Evolutionary conservation across 1,140 invertebrate genomes (phyloP).

Genomic region (Aphidius gifuensis): DNA sequence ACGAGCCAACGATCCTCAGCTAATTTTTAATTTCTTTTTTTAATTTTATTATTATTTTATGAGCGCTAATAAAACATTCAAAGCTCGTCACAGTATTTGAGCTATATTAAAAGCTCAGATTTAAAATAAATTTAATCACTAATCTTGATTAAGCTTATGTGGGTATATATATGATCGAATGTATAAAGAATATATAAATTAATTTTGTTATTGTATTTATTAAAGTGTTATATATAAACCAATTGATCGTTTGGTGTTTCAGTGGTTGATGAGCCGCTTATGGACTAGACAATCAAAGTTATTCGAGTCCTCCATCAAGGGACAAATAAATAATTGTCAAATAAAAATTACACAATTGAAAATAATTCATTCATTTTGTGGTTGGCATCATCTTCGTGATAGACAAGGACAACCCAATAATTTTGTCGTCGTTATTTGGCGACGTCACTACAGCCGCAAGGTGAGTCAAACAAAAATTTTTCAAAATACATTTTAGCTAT

Average conservation of each 20-base stretch:
- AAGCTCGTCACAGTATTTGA: no score
- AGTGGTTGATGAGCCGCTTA: conserved; percentile 43
- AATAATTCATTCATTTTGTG: background rate
- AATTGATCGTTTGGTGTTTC: conserved; percentile 40
- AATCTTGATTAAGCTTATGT: conserved; percentile 26
- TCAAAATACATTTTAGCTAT: background rate
- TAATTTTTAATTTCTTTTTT: no score
- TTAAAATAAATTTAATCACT: no score
- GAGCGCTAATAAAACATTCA: no score
- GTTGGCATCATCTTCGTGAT: conserved; percentile 11
- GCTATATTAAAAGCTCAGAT: no score
- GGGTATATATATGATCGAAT: conserved; percentile 18
- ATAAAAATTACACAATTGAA: no score
- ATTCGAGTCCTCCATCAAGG: conserved; percentile 19
- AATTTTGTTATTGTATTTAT: no score
- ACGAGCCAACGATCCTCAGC: no score
- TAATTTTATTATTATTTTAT: no score
- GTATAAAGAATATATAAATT: background rate
- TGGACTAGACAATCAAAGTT: conserved; percentile 45
- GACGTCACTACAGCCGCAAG: conserved; percentile 51
- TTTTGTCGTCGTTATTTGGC: conserved; percentile 32
- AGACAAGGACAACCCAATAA: conserved; percentile 24
- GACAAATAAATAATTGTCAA: background rate
- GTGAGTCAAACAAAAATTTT: conserved; percentile 37
- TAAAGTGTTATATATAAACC: no score